These are phyloP conservation scores for Antheraea yamamai DNA, from an alignment of 2,888 invertebrate species.

Conservation along the genomic window DNA sequence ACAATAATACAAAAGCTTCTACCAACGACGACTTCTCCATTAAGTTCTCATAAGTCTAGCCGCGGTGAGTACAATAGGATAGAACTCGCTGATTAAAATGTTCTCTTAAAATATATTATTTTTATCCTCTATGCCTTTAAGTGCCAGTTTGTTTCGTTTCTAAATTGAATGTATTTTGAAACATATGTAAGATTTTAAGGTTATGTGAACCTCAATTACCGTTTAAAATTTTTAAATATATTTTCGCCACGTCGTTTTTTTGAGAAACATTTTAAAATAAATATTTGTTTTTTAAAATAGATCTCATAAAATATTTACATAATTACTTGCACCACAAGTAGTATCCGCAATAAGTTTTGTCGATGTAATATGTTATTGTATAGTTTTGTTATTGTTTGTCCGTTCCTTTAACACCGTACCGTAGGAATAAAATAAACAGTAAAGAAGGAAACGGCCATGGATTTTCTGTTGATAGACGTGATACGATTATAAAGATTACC, in stretches of 20 bases:
- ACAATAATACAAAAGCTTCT: constrained; percentile 60
- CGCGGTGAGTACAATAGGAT: constrained; percentile 14
- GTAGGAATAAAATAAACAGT: constrained; percentile 35
- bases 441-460: constrained; percentile 45
- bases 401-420: background rate
- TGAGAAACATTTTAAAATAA: too few relatives aligned
- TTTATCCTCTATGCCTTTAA: too few relatives aligned
- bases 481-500: constrained; percentile 55
- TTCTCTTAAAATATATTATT: background rate
- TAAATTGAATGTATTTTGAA: too few relatives aligned
- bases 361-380: background rate
- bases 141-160: too few relatives aligned
- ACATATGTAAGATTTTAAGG: too few relatives aligned
- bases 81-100: constrained; percentile 10
- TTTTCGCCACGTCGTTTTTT: too few relatives aligned
- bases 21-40: constrained; percentile 46
- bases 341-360: background rate
- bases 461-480: constrained; percentile 52
- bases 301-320: too few relatives aligned
- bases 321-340: background rate
- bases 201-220: too few relatives aligned
- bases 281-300: too few relatives aligned
- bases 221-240: too few relatives aligned
- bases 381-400: background rate
- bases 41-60: constrained; percentile 35